Evolutionary conservation across 1,140 invertebrate species (phyloP).

Genomic region (Cyphomyrmex costatus): DNA sequence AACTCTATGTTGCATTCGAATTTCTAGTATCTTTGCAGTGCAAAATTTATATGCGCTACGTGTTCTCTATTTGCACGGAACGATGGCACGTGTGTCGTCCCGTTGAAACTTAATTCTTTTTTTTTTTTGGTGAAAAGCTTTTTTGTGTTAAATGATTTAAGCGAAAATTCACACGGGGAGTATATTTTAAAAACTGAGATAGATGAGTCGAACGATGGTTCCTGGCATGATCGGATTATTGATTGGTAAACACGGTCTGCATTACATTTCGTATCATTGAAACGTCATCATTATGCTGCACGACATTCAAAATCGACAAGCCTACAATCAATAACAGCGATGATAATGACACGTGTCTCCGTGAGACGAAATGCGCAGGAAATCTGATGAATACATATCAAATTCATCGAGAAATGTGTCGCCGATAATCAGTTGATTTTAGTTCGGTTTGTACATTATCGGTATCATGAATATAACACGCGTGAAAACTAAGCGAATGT

Average conservation of each 20-base stretch:
- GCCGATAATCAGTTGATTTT: conserved; percentile 70
- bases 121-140: conserved; percentile 35
- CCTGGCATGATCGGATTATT: neutral
- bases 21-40: conserved; percentile 50
- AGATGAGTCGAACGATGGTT: neutral
- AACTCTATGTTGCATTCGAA: conserved; percentile 38
- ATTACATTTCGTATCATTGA: conserved; percentile 47
- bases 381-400: conserved; percentile 67
- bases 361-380: conserved; percentile 15
- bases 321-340: conserved; percentile 47
- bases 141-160: conserved; percentile 53
- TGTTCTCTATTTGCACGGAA: conserved; percentile 49
- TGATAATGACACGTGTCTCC: conserved; percentile 32
- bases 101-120: conserved; percentile 50
- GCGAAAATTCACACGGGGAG: neutral
- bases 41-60: conserved; percentile 56
- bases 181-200: neutral
- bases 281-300: conserved; percentile 49
- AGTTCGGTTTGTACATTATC: conserved; percentile 53
- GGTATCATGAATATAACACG: conserved; percentile 19
- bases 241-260: conserved; percentile 32
- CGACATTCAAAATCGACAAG: conserved; percentile 5
- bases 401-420: conserved; percentile 52
- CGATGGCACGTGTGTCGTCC: conserved; percentile 48
- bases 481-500: conserved; percentile 38